Evolutionary conservation across 2,888 invertebrate species (phyloP).

Genomic region (Spatulosminthurus flaviceps): DNA sequence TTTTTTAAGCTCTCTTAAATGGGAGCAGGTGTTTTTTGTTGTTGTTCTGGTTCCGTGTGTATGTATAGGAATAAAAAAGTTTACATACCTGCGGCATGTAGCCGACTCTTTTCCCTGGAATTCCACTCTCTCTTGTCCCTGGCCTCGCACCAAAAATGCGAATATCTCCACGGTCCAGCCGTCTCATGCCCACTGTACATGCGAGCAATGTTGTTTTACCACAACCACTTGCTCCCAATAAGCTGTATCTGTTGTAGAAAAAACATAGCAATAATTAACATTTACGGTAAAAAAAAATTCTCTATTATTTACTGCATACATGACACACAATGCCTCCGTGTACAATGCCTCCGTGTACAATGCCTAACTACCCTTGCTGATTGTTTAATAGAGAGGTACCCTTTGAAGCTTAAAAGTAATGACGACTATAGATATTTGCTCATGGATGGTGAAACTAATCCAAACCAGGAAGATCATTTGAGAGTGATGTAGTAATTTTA

Average conservation of each 20-base stretch:
- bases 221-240: conserved; percentile 94
- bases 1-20: neutral
- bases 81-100: conserved; percentile 89
- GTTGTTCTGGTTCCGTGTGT: no score
- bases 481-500: neutral
- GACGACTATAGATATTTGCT: no score
- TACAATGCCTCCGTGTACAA: no score
- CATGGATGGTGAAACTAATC: conserved; percentile 18
- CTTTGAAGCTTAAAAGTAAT: no score
- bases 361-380: no score
- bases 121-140: conserved; percentile 85
- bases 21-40: neutral
- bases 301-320: no score
- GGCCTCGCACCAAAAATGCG: conserved; percentile 90
- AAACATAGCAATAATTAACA: no score
- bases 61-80: no score
- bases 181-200: conserved; percentile 88
- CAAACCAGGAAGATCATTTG: neutral
- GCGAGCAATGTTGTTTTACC: conserved; percentile 92
- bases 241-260: conserved; percentile 79
- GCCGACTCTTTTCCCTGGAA: conserved; percentile 93
- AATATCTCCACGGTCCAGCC: conserved; percentile 86
- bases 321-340: no score
- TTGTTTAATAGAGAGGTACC: no score
- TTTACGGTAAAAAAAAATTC: no score